Evolutionary conservation across 2,888 invertebrate genomes (phyloP).

Genomic region (Noctua janthe): DNA sequence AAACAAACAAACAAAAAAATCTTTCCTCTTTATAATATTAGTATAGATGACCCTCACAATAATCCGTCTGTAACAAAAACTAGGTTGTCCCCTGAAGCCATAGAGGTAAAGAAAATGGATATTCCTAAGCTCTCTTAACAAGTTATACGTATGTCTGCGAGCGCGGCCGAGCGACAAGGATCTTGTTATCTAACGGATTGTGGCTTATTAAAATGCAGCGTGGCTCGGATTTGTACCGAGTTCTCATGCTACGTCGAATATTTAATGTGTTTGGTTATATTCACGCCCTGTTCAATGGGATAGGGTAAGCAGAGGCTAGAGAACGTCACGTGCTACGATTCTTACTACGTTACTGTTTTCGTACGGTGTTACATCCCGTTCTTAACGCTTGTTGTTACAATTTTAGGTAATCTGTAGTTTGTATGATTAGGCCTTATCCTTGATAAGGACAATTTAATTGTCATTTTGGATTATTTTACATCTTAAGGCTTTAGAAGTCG

Average conservation of each 20-base stretch:
- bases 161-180: slow-evolving; percentile 51
- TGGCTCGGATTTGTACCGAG: slow-evolving; percentile 28
- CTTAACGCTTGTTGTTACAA: neutral
- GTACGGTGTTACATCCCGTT: neutral
- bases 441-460: neutral
- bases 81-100: slow-evolving; percentile 59
- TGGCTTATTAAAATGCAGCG: slow-evolving; percentile 47
- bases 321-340: neutral
- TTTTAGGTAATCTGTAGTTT: neutral
- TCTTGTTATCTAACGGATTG: slow-evolving; percentile 60
- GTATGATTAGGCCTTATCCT: neutral
- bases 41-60: slow-evolving; percentile 3
- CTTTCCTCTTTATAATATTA: no score
- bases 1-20: no score
- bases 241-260: slow-evolving; percentile 28
- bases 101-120: slow-evolving; percentile 58
- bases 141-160: slow-evolving; percentile 32
- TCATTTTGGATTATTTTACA: neutral
- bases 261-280: slow-evolving; percentile 26
- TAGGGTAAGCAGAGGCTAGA: neutral
- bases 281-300: neutral
- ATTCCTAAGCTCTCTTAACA: slow-evolving; percentile 44
- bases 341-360: neutral
- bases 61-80: slow-evolving; percentile 33
- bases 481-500: neutral